These are phyloP conservation scores for Macrosoma leucophasiata DNA, from an alignment of 2,888 invertebrate genomes.

Conservation along the genomic window DNA sequence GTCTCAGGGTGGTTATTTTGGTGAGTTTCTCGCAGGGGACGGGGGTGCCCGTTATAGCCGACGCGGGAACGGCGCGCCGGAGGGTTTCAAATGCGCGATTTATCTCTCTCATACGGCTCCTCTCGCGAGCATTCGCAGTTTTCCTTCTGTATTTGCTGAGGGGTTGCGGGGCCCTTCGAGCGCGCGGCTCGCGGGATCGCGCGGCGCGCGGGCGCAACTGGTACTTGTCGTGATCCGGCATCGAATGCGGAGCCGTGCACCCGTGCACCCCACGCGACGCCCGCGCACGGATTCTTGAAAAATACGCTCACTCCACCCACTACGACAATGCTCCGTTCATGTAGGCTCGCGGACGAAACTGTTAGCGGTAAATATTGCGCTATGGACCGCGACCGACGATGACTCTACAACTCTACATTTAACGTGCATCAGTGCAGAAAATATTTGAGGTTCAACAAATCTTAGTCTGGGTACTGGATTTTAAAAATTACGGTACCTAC, in stretches of 20 bases:
- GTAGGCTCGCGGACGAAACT: constrained; percentile 41
- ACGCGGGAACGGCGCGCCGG: constrained; percentile 83
- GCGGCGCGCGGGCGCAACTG: constrained; percentile 72
- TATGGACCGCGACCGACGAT: constrained; percentile 11
- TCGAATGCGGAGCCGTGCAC: constrained; percentile 48
- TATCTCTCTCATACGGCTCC: constrained; percentile 92
- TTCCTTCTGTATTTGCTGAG: constrained; percentile 92
- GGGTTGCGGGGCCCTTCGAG: constrained; percentile 81
- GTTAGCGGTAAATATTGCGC: constrained; percentile 8
- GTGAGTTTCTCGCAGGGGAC: constrained; percentile 86
- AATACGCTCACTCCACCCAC: constrained; percentile 66
- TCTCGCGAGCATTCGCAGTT: constrained; percentile 92
- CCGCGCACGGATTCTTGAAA: constrained; percentile 53
- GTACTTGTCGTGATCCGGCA: constrained; percentile 74
- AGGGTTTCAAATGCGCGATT: constrained; percentile 92
- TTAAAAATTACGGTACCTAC: no score
- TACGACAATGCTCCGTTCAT: constrained; percentile 62
- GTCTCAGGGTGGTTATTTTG: constrained; percentile 89
- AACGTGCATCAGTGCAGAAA: no score
- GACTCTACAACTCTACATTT: no score
- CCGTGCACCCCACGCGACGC: constrained; percentile 41
- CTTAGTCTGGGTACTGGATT: no score
- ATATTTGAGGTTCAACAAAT: no score
- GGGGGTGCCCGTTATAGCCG: constrained; percentile 67
- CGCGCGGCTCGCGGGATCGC: constrained; percentile 65